Conservation (phyloP, 1,140 invertebrate species). For the Drosophila arawakana region DNA sequence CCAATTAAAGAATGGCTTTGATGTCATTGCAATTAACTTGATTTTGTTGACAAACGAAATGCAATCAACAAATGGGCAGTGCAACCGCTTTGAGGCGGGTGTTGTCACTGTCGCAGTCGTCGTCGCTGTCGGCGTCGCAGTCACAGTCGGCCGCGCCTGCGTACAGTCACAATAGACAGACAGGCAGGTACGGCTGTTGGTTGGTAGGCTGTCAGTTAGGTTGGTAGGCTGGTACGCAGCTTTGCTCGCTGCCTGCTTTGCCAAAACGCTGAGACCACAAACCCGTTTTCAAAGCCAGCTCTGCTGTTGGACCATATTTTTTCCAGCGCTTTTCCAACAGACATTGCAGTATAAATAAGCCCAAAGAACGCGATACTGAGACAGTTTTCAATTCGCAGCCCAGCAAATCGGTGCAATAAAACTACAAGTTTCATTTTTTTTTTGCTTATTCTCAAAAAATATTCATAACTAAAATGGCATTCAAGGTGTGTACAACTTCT, state of each 20-base stretch:
- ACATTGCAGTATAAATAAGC: conserved; percentile 70
- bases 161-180: conserved; percentile 38
- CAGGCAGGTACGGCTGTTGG: neutral
- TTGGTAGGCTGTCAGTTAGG: neutral
- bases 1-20: conserved; percentile 69
- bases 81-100: conserved; percentile 38
- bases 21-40: conserved; percentile 60
- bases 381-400: conserved; percentile 65
- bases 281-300: conserved; percentile 34
- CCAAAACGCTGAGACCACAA: conserved; percentile 42
- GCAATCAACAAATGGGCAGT: conserved; percentile 52
- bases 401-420: conserved; percentile 36
- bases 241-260: conserved; percentile 48
- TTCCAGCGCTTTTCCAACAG: conserved; percentile 37
- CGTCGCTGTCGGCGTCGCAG: neutral
- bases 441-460: conserved; percentile 30
- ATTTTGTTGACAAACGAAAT: conserved; percentile 33
- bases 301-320: conserved; percentile 53
- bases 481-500: conserved; percentile 70
- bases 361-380: conserved; percentile 72
- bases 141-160: conserved; percentile 45
- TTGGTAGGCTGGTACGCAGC: conserved; percentile 1
- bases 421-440: conserved; percentile 33
- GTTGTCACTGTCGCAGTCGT: conserved; percentile 12
- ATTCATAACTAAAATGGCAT: conserved; percentile 67